phyloP scores from a whole-genome alignment of 2,888 invertebrate genomes.

The Alloplasta piceator region DNA sequence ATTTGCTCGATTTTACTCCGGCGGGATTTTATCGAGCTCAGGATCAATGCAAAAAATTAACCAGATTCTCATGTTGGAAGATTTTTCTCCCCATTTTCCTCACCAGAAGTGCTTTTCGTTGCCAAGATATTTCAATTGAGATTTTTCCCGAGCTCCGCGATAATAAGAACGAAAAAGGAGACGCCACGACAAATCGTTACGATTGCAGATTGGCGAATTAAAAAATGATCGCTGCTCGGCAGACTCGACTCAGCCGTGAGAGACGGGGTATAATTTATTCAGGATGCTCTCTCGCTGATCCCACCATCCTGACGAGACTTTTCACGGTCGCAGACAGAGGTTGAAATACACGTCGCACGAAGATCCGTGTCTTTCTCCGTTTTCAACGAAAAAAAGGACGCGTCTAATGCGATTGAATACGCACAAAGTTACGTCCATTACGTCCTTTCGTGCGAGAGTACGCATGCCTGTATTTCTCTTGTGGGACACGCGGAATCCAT shows the following conservation, averaged over 20 bases:
- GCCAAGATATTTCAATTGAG: no score
- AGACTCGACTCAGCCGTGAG: slow-evolving; percentile 8
- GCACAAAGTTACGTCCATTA: no score
- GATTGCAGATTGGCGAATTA: slow-evolving; percentile 15
- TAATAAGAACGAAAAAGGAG: not conserved
- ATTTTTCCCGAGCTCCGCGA: not conserved
- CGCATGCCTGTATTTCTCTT: slow-evolving; percentile 17
- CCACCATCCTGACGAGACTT: slow-evolving; percentile 42
- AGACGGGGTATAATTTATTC: slow-evolving; percentile 53
- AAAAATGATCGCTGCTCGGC: slow-evolving; percentile 26
- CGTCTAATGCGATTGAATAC: no score
- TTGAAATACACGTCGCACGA: not conserved
- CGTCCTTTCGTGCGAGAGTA: not conserved
- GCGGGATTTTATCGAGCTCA: no score
- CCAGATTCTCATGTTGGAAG: no score
- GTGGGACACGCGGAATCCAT: slow-evolving; percentile 52
- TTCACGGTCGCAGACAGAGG: slow-evolving; percentile 52
- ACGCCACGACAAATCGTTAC: slow-evolving; percentile 9
- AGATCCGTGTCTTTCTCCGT: not conserved
- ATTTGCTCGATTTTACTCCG: no score
- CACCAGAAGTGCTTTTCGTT: no score
- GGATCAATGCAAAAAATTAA: no score
- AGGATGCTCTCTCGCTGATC: slow-evolving; percentile 54
- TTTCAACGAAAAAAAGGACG: no score
- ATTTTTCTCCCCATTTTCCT: no score